Conservation (phyloP, 2,797 vertebrate genomes). For the Sardinella longiceps region DNA sequence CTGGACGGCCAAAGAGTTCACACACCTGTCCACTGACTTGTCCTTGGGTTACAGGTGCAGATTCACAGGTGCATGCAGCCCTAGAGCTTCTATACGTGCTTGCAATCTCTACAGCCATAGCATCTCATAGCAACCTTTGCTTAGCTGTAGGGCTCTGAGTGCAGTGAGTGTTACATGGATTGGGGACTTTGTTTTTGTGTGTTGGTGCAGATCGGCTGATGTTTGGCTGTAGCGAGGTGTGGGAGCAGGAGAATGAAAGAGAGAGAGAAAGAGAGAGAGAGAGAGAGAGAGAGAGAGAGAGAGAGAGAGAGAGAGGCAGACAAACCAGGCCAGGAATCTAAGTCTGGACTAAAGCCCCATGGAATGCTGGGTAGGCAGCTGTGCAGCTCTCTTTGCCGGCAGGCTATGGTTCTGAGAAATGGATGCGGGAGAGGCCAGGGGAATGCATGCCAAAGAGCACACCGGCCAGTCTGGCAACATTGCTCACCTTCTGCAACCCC, state of each 20-base stretch:
- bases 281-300: background rate
- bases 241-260: background rate
- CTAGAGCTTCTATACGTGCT: background rate
- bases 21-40: background rate
- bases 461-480: conserved; percentile 56
- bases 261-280: background rate
- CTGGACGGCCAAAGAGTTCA: background rate
- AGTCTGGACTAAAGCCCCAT: conserved; percentile 42
- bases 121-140: background rate
- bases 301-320: conserved; percentile 4
- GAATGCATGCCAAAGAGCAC: conserved; percentile 46
- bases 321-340: conserved; percentile 33
- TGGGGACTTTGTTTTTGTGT: background rate
- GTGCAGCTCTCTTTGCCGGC: conserved; percentile 40
- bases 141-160: background rate
- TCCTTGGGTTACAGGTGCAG: background rate
- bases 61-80: background rate
- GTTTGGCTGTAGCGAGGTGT: background rate
- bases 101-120: background rate
- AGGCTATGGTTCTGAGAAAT: conserved; percentile 49
- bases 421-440: conserved; percentile 20
- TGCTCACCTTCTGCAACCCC: conserved; percentile 31
- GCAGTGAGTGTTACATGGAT: background rate
- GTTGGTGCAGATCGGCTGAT: conserved; percentile 23
- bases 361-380: conserved; percentile 59